Evolutionary conservation across 1,140 invertebrate species (phyloP), one percentile per base, ranked within the genome.

Genomic region (Lycorma delicatula): DNA sequence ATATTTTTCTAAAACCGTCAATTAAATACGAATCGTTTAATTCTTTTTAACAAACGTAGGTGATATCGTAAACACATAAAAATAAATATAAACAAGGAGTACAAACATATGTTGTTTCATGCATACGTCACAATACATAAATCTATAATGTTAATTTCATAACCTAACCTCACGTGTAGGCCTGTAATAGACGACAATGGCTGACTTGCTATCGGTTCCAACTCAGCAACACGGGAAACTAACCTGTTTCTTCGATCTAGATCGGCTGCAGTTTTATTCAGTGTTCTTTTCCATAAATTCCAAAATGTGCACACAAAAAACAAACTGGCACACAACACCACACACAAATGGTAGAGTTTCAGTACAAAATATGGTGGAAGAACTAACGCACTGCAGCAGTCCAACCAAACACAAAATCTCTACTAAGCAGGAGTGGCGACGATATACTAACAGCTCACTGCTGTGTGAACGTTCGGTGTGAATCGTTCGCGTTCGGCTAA

Each of bases 251-350:
- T 44, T 20, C 13, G 5, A 44, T 20, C 11, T 44, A 20, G 16
- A 20, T 44, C 41, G 41, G 41, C 41, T 44, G 41, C 13, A 22
- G 41, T 44, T 44, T 22, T 44, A 44, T 44, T 44, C 16, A 44
- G 23, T 44, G 41, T 44, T 44, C 41, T 16, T 44, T 44, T 44
- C 7, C 41, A 44, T 22, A 44, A 44, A 44, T 20, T 44, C 41
- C 41, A 44, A 44, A 44, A 44, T 22, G 41, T 44, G 41, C 41
- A 44, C 41, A 44, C 41, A 44, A 44, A 44, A 44, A 44, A 44
- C 41, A 44, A 44, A 44, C 41, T n/a, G 41, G 41, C 41, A 44
- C 41, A 44, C 41, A 20, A 44, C 41, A 44, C 41, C 41, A 44
- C 41, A 44, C 41, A 44, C 41, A 44, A 44, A 44, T 44, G 41